These are phyloP conservation scores for Cyphomyrus plagiostoma DNA, from an alignment of 2,113 vertebrate genomes.

Conservation along the genomic window DNA sequence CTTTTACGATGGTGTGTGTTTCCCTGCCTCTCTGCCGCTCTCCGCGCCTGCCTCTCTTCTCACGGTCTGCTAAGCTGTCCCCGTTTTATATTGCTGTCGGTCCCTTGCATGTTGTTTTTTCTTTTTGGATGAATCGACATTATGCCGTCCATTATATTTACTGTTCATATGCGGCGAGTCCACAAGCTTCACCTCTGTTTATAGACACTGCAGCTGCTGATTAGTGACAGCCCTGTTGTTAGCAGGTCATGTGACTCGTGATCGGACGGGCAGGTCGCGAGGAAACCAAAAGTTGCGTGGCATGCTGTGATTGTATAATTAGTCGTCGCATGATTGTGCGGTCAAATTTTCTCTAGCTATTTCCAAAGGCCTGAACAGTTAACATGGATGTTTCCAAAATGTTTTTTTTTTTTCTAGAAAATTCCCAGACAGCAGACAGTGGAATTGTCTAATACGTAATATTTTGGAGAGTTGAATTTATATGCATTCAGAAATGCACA, in stretches of 20 bases:
- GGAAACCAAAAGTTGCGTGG: not conserved
- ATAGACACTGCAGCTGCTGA: not conserved
- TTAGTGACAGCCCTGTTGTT: not conserved
- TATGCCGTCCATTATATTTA: not conserved
- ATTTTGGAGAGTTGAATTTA: not conserved
- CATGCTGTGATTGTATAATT: not conserved
- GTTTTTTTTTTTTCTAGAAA: not conserved
- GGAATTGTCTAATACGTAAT: not conserved
- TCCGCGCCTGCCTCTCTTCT: not conserved
- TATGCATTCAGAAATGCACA: not conserved
- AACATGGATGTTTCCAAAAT: not conserved
- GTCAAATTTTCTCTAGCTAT: not conserved
- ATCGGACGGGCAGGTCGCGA: not conserved
- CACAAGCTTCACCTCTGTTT: not conserved
- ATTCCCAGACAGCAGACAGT: not conserved
- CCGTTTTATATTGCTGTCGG: not conserved
- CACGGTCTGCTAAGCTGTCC: not conserved
- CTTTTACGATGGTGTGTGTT: constrained; percentile 1
- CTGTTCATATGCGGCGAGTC: no score
- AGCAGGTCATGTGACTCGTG: not conserved
- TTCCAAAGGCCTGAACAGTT: not conserved
- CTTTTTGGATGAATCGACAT: not conserved
- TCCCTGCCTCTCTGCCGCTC: not conserved
- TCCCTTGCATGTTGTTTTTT: not conserved
- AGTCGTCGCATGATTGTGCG: not conserved